Conservation (phyloP, 2,113 vertebrate species). For the Pelecanoides urinatrix region DNA sequence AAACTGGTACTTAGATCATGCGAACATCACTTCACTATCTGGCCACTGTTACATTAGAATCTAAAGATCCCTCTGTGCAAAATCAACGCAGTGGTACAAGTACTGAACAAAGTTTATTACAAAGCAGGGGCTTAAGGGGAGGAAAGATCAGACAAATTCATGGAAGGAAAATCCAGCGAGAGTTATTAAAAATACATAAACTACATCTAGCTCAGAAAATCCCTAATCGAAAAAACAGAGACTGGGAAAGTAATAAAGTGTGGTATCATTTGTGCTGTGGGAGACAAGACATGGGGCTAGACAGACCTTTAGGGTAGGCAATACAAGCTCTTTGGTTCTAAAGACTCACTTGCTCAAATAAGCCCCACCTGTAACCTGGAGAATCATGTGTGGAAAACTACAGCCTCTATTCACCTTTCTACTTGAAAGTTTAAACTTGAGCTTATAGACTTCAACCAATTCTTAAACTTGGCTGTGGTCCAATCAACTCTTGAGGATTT, state of each 20-base stretch:
- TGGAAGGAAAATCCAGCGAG: background rate
- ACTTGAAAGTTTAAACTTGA: background rate
- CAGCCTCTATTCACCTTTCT: background rate
- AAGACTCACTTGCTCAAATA: background rate
- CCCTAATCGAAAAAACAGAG: background rate
- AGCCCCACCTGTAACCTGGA: background rate
- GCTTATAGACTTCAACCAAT: background rate
- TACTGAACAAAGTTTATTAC: background rate
- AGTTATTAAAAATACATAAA: constrained; percentile 10
- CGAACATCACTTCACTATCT: background rate
- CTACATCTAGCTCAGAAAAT: background rate
- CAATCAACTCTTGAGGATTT: background rate
- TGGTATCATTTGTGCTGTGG: background rate
- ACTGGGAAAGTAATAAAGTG: background rate
- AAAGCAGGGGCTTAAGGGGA: background rate
- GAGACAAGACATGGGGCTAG: background rate
- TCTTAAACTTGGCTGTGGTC: background rate
- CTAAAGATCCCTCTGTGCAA: background rate
- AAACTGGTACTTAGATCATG: background rate
- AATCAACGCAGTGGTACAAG: background rate
- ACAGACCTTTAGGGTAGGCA: background rate
- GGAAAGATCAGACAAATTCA: background rate
- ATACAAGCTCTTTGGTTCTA: background rate
- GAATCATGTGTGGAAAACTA: background rate
- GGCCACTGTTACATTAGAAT: background rate